These are phyloP conservation scores for Acomys russatus DNA, from an alignment of 2,797 vertebrate genomes.

Conservation along the genomic window DNA sequence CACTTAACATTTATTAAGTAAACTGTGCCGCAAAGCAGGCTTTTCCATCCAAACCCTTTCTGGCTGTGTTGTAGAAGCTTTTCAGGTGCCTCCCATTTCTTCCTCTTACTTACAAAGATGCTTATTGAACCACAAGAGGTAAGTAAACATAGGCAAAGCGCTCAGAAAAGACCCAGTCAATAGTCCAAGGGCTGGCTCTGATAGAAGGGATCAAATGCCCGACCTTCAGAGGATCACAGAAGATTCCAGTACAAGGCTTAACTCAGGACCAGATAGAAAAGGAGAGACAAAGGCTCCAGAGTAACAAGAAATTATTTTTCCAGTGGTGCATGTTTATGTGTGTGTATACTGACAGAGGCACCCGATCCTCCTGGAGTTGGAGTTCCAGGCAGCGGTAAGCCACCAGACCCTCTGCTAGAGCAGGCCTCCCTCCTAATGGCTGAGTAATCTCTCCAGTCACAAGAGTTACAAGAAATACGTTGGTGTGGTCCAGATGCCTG, in stretches of 20 bases:
- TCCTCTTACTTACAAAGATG: conserved; percentile 80
- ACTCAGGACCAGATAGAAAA: not conserved
- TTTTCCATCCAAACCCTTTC: conserved; percentile 61
- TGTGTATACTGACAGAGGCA: not conserved
- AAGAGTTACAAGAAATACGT: conserved; percentile 2
- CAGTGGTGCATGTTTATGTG: not conserved
- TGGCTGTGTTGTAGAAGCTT: conserved; percentile 63
- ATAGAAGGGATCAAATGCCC: conserved; percentile 56
- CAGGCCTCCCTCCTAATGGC: not conserved
- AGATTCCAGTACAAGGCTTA: conserved; percentile 50
- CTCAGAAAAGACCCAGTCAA: conserved; percentile 57
- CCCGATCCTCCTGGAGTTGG: not conserved
- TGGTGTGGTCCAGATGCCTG: not conserved
- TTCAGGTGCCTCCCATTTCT: conserved; percentile 63
- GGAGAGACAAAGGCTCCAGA: conserved; percentile 40
- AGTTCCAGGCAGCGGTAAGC: not conserved
- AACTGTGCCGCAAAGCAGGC: conserved; percentile 50
- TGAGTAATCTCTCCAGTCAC: not conserved
- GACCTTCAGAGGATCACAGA: conserved; percentile 55
- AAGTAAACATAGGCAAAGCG: conserved; percentile 66
- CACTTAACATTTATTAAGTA: conserved; percentile 78
- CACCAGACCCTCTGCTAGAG: not conserved
- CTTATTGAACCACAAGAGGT: conserved; percentile 72
- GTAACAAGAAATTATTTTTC: not conserved
- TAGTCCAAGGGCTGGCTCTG: conserved; percentile 44